Evolutionary conservation across 1,140 invertebrate species (phyloP).

Genomic region (Eumeta japonica): DNA sequence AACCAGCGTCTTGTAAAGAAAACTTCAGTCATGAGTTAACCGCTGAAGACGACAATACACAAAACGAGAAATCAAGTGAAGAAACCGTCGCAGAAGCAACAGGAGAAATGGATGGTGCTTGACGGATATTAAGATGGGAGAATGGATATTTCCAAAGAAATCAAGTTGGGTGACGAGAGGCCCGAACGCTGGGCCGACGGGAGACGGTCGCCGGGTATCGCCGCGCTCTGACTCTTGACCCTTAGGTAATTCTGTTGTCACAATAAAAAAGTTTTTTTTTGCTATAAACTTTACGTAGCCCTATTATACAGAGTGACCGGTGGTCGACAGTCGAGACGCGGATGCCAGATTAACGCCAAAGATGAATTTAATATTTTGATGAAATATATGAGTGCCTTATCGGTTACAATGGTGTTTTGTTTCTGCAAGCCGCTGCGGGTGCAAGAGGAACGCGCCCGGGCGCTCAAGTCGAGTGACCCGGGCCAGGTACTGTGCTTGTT

Average conservation of each 20-base stretch:
- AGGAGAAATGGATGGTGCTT: slow-evolving; percentile 16
- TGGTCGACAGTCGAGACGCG: too few relatives aligned
- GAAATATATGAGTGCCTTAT: slow-evolving; percentile 57
- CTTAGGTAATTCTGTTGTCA: too few relatives aligned
- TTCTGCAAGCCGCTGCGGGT: slow-evolving; percentile 32
- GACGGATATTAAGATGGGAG: slow-evolving; percentile 33
- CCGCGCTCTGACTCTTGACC: too few relatives aligned
- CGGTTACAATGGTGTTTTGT: slow-evolving; percentile 48
- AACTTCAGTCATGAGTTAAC: too few relatives aligned
- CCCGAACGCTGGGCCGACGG: slow-evolving; percentile 4
- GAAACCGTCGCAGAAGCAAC: too few relatives aligned
- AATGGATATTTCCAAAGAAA: slow-evolving; percentile 47
- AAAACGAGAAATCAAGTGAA: too few relatives aligned
- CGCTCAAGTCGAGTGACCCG: slow-evolving; percentile 62
- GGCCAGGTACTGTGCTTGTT: slow-evolving; percentile 62
- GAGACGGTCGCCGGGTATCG: too few relatives aligned
- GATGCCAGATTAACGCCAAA: slow-evolving; percentile 54
- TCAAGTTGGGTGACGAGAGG: slow-evolving; percentile 44
- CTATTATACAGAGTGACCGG: too few relatives aligned
- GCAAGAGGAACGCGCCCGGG: slow-evolving; percentile 57
- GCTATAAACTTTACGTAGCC: too few relatives aligned
- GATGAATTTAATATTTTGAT: slow-evolving; percentile 50
- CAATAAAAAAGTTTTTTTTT: too few relatives aligned
- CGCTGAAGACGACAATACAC: too few relatives aligned
- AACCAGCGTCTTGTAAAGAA: too few relatives aligned